Evolutionary conservation across 2,888 invertebrate species (phyloP), one percentile per base, ranked within the genome.

Genomic region (Nomada hirtipes): DNA sequence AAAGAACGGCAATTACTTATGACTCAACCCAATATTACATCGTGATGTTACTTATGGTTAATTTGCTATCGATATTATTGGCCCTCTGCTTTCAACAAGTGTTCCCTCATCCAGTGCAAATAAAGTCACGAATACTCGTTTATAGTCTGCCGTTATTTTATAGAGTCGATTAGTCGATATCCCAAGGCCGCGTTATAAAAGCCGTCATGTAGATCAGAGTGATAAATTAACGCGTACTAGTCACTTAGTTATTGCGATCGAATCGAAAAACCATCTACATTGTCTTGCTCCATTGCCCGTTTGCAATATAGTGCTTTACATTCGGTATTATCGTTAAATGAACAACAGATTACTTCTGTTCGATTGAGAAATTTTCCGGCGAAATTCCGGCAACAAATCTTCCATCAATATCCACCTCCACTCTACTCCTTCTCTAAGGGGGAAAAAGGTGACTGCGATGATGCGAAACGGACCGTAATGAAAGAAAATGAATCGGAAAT

Each of bases 201-300:
- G 75, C 68, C 44, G 63, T 77, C 59, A 80, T 73, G 77, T 77
- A 82, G 79, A 82, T 82, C 77, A 57, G 4, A 47, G 29, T 70
- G 81, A 81, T 81, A 81, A 81, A 81, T 78, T 78, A 81, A 70
- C 73, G 70, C 78, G 78, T 73, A 78, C 72, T 15, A 70, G 74
- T 78, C 74, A 78, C 73, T 78, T 73, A 78, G 68, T 70, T 59
- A 70, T 60, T 64, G 59, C 68, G 65, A 73, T 52, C 67, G 50
- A 57, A 81, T 81, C 80, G 72, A 1, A 11, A n/a, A 42, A 69
- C 18, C 64, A 77, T 77, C 70, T 81, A 77, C 61, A 57, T 64
- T 57, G 63, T 57, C 63, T 73, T 64, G 60, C 69, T 73, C 68
- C 65, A 65, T 61, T 76, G 76, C 71, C 76, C 52, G 71, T 26